Percentiles rank a stretch among this genome's conserved stretches.
These are phyloP conservation scores for Cossypha polioptera DNA, from an alignment of 2,797 vertebrate genomes.

Conservation along the genomic window DNA sequence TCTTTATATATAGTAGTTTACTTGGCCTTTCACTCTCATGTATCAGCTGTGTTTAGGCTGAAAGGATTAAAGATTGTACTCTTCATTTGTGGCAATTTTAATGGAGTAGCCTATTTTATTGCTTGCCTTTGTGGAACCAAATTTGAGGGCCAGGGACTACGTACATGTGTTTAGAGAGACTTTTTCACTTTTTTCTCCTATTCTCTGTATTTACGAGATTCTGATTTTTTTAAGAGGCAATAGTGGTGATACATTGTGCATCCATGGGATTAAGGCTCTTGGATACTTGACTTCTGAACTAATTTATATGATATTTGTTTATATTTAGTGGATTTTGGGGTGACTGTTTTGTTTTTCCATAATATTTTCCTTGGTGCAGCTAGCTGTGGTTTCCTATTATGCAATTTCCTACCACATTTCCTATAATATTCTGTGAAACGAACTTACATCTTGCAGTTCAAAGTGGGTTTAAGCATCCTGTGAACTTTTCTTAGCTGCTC, in stretches of 20 bases:
- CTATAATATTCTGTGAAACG: neutral
- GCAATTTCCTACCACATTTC: neutral
- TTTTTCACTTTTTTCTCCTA: neutral
- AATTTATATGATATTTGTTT: neutral
- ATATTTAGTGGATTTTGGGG: neutral
- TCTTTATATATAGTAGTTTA: neutral
- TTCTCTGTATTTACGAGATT: neutral
- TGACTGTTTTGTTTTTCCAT: neutral
- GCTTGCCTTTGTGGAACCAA: neutral
- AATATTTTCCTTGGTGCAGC: neutral
- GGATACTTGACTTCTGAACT: neutral
- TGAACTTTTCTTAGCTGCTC: neutral
- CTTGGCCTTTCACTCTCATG: neutral
- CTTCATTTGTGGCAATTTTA: neutral
- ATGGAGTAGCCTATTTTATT: neutral
- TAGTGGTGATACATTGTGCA: neutral
- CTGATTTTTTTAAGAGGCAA: neutral
- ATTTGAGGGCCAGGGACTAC: neutral
- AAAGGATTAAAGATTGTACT: neutral
- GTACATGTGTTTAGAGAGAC: neutral
- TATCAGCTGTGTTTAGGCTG: neutral
- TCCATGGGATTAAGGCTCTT: neutral
- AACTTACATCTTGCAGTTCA: neutral
- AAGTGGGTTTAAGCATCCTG: neutral
- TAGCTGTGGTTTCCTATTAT: neutral